Evolutionary conservation across 2,888 invertebrate genomes (phyloP), one percentile per base, ranked within the genome.

Genomic region (Zhuqinia jingwanae): DNA sequence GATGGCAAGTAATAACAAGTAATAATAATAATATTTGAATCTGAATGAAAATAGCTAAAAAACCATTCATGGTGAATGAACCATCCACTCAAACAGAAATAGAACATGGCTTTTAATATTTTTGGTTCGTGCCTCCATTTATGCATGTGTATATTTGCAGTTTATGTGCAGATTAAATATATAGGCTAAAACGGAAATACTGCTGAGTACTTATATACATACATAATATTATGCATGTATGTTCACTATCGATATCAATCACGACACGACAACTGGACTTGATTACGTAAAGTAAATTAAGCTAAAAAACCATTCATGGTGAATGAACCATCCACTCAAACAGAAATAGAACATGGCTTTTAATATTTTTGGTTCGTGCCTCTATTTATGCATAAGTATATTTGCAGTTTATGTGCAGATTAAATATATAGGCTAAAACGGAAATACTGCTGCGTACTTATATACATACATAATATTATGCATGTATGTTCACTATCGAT

Each of bases 11-110:
- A 45, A 36, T 65, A 65, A 36, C 2, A 20, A 13, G 45, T 68
- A 45, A 36, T 65, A 65, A 36, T 30, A n/a, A n/a, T n/a, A n/a
- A n/a, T n/a, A n/a, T n/a, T n/a, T n/a, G n/a, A n/a, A n/a, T 30
- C 22, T 65, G 63, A 65, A 36, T 36, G 63, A 17, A 65, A 65
- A 36, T 30, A 17, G 17, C 63, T n/a, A 65, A 17, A 53, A 17
- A 65, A 30, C 36, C 27, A n/a, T 17, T 65, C 17, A n/a, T 27
- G 30, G 36, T 65, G 63, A 36, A 36, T 36, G 30, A 36, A 36
- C 1, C 17, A 10, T n/a, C 8, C 8, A 36, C 36, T 36, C 15
- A 36, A 65, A 65, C 36, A 10, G 10, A 8, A 65, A 36, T 36
- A 27, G 10, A 36, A 36, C 36, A n/a, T n/a, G 17, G 30, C 36